These are phyloP conservation scores for Vireo griseus DNA, from an alignment of 2,797 vertebrate species.

Conservation along the genomic window DNA sequence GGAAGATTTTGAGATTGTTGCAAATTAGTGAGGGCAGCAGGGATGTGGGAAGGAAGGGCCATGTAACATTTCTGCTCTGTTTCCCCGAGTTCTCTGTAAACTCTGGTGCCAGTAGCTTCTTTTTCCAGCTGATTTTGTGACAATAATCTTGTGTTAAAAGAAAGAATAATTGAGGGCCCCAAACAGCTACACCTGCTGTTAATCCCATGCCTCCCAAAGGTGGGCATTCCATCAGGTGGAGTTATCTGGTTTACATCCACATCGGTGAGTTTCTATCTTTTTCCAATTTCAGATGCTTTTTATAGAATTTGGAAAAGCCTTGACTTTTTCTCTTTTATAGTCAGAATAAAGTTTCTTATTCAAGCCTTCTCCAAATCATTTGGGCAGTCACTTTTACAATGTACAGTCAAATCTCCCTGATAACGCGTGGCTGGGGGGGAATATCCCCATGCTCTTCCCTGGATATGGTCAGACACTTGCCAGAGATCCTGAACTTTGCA, in stretches of 20 bases:
- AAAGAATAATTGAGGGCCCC: background rate
- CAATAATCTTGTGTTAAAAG: background rate
- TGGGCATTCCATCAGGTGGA: background rate
- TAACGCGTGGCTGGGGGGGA: background rate
- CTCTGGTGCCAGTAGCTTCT: background rate
- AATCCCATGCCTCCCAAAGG: background rate
- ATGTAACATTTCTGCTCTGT: background rate
- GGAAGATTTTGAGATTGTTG: background rate
- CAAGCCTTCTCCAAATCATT: background rate
- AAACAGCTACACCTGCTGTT: background rate
- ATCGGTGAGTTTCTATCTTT: background rate
- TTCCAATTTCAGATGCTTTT: background rate
- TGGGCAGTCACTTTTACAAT: background rate
- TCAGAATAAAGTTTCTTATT: conserved; percentile 9
- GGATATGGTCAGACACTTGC: background rate
- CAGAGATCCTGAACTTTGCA: background rate
- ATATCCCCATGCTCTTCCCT: background rate
- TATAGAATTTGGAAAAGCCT: background rate
- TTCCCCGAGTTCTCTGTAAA: background rate
- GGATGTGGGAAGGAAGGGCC: background rate
- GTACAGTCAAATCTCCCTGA: background rate
- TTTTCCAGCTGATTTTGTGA: background rate
- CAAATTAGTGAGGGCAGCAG: background rate
- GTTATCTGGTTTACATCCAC: background rate
- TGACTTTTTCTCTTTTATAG: background rate